Base-by-base conservation (phyloP, 1,140 invertebrate species). In the Diorhabda carinulata region DNA sequence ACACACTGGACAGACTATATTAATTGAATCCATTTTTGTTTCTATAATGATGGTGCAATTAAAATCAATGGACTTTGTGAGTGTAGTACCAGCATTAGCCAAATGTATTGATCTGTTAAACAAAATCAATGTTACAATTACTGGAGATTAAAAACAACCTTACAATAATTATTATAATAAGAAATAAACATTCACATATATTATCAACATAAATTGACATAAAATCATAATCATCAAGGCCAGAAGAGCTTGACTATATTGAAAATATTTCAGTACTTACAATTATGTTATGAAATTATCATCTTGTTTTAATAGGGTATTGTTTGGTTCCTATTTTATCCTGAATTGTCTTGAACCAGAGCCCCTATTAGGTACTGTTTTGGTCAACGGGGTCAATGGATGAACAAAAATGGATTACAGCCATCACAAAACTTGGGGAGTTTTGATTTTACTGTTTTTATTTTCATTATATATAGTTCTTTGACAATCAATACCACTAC, bases 1-100 rank as follows among this genome's bases (percentile, higher is more conserved):
- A 83, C 92, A 93, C 60, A 93, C 91, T 42, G 92, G 92, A 82
- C 92, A 94, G 62, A 83, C 81, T 59, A 83, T 79, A 70, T 82
- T 81, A 64, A 78, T 79, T 6, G 65, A 62, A 63, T 76, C 72
- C 77, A 79, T 78, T 72, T 71, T 76, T 57, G 60, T 66, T n/a
- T 72, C 6, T 60, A 42, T 44, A 44, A 40, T 60, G 52, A 3
- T 10, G 6, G 10, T 40, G 43, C 9, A 25, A 61, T 40, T 59
- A 47, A 42, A 66, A 56, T 8, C 44, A 10, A 40, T 10, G 60
- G 47, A 68, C 3, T 64, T 66, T 61, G 59, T 62, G 42, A 61
- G 72, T 66, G 70, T 70, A 72, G 71, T 73, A 72, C 69, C 70
- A 52, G n/a, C n/a, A 52, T 45, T 58, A 66, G 63, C 58, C 68